Base-by-base conservation (phyloP, 2,113 vertebrate genomes). In the Gobio gobio region DNA sequence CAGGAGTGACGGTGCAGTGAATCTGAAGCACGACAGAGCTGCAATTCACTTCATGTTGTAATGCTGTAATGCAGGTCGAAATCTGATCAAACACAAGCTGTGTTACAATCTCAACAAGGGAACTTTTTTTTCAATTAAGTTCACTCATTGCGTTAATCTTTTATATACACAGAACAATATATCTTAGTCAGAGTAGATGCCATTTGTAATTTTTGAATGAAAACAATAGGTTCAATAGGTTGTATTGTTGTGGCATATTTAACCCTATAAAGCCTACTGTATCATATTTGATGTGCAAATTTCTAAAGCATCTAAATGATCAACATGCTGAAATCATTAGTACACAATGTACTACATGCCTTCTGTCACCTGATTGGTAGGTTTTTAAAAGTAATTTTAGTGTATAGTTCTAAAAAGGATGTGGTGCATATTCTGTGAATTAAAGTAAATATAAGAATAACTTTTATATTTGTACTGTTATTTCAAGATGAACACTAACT, bases 1-100 rank as follows among this genome's bases (percentile, higher is more conserved):
- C 51, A 82, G 85, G 82, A 86, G 83, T 75, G 86, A 85, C 54
- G 49, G 68, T 68, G 66, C 80, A 43, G 13, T 33, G 80, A 54
- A 43, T 72, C 33, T 83, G 66, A 83, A 81, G 64, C 16, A 74
- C 63, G 24, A 86, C 49, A 2, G 51, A 79, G 56, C 75, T 16
- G 18, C 61, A 76, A 83, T 63, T 56, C n/a, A 45, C 78, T 88
- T 79, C 26, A 58, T 85, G 64, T 70, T 70, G 76, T 81, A 64
- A 47, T 63, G 13, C 20, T 54, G 51, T 54, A 7, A 56, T 20
- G 51, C 16, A 56, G 51, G 10, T 66, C 33, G 64, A 86, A 54
- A 45, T 51, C 47, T 70, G 82, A 77, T 86, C 61, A 86, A 77
- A 86, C 77, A 36, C n/a, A 77, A 47, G 61, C 75, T 33, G 54